phyloP scores from a whole-genome alignment of 2,797 vertebrate species.

The Periophthalmus magnuspinnatus region DNA sequence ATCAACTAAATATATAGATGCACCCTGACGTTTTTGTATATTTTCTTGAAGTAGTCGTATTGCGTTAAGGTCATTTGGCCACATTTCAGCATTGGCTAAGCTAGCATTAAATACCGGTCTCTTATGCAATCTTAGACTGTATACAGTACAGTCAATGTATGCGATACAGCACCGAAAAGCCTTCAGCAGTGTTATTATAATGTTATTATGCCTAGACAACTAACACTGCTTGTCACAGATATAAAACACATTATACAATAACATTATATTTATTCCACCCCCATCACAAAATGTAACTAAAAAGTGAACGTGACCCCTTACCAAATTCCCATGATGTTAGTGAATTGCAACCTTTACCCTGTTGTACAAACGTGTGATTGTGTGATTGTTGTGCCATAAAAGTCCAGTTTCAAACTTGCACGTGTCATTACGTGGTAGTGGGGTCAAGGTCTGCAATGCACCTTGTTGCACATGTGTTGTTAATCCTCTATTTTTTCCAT shows the following conservation, averaged over 20 bases:
- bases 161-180: constrained; percentile 10
- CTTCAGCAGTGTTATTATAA: background rate
- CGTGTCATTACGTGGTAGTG: background rate
- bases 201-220: background rate
- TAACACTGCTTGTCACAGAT: background rate
- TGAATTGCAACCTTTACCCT: background rate
- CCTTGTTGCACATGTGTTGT: constrained; percentile 8
- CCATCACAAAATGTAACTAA: background rate
- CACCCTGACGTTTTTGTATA: background rate
- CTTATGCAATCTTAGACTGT: constrained; percentile 23
- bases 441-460: constrained; percentile 1
- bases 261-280: background rate
- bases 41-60: background rate
- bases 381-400: background rate
- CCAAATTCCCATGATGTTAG: background rate
- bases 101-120: constrained; percentile 39
- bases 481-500: background rate
- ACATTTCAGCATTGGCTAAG: constrained; percentile 16
- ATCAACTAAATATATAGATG: background rate
- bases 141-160: constrained; percentile 1
- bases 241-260: background rate
- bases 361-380: background rate
- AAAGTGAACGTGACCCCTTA: background rate
- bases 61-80: background rate
- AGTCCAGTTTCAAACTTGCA: background rate